Conservation (phyloP, 2,888 invertebrate species). For the Pachycephus smyrnensis region DNA sequence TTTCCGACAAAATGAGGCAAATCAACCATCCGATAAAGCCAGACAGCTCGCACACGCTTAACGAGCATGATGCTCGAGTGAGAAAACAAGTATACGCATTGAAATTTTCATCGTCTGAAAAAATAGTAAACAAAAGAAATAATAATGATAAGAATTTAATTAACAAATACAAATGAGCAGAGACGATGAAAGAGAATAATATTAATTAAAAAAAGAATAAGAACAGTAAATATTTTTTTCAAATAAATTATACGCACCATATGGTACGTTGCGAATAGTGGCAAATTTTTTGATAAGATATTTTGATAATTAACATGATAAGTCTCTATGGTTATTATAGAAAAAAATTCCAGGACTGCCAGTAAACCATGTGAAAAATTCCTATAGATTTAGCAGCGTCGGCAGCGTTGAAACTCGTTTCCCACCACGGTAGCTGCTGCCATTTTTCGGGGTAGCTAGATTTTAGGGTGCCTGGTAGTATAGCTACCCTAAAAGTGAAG, state of each 20-base stretch:
- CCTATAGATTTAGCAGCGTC: not conserved
- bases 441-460: not conserved
- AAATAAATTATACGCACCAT: not conserved
- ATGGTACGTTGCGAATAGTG: not conserved
- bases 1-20: slow-evolving; percentile 3
- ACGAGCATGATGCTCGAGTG: not conserved
- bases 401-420: not conserved
- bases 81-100: not conserved
- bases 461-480: not conserved
- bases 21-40: not conserved
- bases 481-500: not conserved
- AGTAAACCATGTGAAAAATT: not conserved
- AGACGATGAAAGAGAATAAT: not conserved
- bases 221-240: too few relatives aligned
- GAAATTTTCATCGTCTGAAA: not conserved
- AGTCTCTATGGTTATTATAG: not conserved
- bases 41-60: not conserved
- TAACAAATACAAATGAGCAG: not conserved
- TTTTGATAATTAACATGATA: not conserved
- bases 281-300: not conserved
- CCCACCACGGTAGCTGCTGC: not conserved
- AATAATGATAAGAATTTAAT: not conserved
- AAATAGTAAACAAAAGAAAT: not conserved
- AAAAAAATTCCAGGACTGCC: not conserved
- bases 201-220: not conserved